Percentiles rank a stretch among this genome's conserved stretches.
Evolutionary conservation across 2,888 invertebrate genomes (phyloP).

Genomic region (Dryocosmus kuriphilus): DNA sequence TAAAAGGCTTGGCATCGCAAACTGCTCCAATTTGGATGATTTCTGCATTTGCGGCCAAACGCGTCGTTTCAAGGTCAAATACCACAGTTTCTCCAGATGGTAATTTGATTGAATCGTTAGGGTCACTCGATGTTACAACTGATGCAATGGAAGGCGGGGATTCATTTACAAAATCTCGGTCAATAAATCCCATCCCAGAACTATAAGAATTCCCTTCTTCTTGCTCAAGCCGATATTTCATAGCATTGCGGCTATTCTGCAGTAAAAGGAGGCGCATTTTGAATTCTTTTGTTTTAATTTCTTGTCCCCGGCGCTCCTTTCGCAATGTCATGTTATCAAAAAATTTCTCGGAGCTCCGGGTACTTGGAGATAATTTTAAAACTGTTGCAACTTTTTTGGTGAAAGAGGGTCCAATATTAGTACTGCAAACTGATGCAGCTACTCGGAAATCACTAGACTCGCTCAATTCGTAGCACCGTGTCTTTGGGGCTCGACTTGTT

Average conservation of each 20-base stretch:
- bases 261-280: background rate
- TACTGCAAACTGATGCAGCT: constrained; percentile 7
- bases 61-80: background rate
- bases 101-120: too few species aligned
- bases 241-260: too few species aligned
- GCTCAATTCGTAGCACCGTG: background rate
- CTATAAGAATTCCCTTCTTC: too few species aligned
- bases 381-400: background rate
- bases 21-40: background rate
- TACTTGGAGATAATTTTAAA: background rate
- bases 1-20: too few species aligned
- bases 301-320: background rate
- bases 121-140: background rate
- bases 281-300: too few species aligned
- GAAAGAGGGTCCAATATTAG: background rate
- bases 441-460: background rate
- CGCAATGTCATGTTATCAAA: background rate
- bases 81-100: too few species aligned
- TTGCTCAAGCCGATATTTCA: background rate
- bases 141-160: background rate
- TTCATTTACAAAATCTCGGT: background rate
- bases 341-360: background rate
- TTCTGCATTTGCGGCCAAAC: background rate
- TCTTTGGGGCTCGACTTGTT: background rate
- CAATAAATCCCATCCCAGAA: background rate